Percentiles rank a stretch among this genome's conserved stretches.
Evolutionary conservation across 2,113 vertebrate species (phyloP).

Genomic region (Sminthopsis crassicaudata): DNA sequence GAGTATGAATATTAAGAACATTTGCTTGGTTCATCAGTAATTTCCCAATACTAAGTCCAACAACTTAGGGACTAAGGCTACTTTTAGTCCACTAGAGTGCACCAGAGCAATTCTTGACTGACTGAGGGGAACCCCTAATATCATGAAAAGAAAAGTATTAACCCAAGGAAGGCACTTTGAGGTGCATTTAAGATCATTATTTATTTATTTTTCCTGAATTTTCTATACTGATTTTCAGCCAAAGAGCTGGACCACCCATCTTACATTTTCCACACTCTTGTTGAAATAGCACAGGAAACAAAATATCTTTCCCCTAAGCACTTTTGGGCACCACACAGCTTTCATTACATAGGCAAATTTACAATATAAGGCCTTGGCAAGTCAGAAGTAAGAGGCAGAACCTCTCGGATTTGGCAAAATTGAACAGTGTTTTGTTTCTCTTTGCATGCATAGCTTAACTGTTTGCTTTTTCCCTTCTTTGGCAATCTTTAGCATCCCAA

Average conservation of each 20-base stretch:
- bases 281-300: conserved; percentile 34
- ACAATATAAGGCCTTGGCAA: conserved; percentile 13
- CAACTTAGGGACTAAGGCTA: background rate
- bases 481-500: conserved; percentile 36
- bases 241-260: background rate
- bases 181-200: background rate
- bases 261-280: conserved; percentile 12
- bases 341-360: background rate
- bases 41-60: background rate
- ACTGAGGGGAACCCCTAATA: background rate
- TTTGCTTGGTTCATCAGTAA: background rate
- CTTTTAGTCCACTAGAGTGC: background rate
- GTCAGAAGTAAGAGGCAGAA: conserved; percentile 21
- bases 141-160: background rate
- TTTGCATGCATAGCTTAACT: background rate
- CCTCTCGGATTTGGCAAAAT: background rate
- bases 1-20: conserved; percentile 7
- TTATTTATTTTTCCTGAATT: conserved; percentile 4
- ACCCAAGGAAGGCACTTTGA: conserved; percentile 12
- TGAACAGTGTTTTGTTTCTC: conserved; percentile 39
- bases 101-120: background rate
- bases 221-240: conserved; percentile 38
- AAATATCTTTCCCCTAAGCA: conserved; percentile 38
- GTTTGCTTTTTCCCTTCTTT: background rate
- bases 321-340: conserved; percentile 3